A percentile compares a stretch with the other conserved stretches of the same genome.
Evolutionary conservation across 2,113 vertebrate species (phyloP).

Genomic region (Carassius gibelio): DNA sequence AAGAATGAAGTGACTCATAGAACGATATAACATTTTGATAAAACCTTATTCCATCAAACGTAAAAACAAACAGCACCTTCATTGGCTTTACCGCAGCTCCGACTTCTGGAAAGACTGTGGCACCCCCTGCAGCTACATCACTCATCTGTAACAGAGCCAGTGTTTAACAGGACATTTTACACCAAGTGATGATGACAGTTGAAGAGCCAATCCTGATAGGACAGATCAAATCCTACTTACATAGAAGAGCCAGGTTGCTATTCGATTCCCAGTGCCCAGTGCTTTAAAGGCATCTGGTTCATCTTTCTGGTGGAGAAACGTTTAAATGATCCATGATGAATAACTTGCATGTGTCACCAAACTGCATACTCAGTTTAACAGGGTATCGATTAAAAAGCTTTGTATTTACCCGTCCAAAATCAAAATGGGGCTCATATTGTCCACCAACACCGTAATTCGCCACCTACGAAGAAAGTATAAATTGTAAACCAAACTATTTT

Average conservation of each 20-base stretch:
- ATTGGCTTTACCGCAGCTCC: conserved; percentile 88
- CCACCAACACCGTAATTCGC: conserved; percentile 87
- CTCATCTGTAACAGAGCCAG: conserved; percentile 84
- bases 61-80: conserved; percentile 76
- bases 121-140: conserved; percentile 91
- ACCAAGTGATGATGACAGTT: not conserved
- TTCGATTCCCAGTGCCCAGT: conserved; percentile 94
- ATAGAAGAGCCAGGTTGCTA: conserved; percentile 97
- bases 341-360: not conserved
- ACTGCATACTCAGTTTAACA: not conserved
- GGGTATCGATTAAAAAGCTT: conserved; percentile 40
- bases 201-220: not conserved
- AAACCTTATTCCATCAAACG: too few species aligned
- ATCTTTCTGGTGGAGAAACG: conserved; percentile 82
- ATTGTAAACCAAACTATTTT: not conserved
- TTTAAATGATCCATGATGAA: not conserved
- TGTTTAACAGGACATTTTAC: not conserved
- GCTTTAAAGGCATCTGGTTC: conserved; percentile 94
- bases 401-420: conserved; percentile 84
- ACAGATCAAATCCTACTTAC: conserved; percentile 76
- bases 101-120: conserved; percentile 93
- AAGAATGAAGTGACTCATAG: too few species aligned
- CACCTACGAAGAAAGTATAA: conserved; percentile 70
- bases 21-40: too few species aligned
- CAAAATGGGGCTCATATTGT: conserved; percentile 87